These are phyloP conservation scores for Mallotus villosus DNA, from an alignment of 2,797 vertebrate species.

Conservation along the genomic window DNA sequence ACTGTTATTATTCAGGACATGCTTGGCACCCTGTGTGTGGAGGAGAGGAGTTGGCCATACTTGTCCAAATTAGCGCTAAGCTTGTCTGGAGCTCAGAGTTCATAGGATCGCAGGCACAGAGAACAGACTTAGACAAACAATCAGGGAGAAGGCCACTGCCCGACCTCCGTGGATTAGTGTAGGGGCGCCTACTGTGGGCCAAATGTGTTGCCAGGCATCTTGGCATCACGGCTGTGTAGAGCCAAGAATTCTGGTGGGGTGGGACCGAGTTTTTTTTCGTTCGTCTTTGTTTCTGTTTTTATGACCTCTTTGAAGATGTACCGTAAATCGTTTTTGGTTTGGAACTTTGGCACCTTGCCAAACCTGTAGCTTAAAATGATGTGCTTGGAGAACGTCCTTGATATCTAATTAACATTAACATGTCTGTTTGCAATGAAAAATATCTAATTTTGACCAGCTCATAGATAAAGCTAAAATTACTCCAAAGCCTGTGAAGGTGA, in stretches of 20 bases:
- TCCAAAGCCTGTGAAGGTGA: background rate
- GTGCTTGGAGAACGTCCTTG: constrained; percentile 27
- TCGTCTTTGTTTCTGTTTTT: constrained; percentile 20
- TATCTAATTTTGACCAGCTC: constrained; percentile 12
- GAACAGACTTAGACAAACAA: constrained; percentile 31
- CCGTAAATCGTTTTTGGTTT: constrained; percentile 21
- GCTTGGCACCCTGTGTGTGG: constrained; percentile 45
- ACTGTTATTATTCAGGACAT: constrained; percentile 51
- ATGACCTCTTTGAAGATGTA: constrained; percentile 34
- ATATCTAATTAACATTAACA: constrained; percentile 33
- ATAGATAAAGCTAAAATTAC: constrained; percentile 8
- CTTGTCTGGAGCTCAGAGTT: constrained; percentile 37
- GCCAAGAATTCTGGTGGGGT: constrained; percentile 10
- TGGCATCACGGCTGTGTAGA: constrained; percentile 12
- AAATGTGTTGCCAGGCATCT: constrained; percentile 30
- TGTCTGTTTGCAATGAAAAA: constrained; percentile 20
- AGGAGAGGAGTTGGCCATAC: constrained; percentile 44
- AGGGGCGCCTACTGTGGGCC: constrained; percentile 25
- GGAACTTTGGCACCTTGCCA: constrained; percentile 21
- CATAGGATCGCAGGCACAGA: constrained; percentile 38
- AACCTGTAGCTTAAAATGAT: constrained; percentile 21
- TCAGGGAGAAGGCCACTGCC: constrained; percentile 32
- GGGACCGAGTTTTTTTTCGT: background rate
- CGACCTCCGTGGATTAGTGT: constrained; percentile 35
- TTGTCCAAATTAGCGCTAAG: constrained; percentile 49